These are phyloP conservation scores for Mycalesis mineus DNA, from an alignment of 2,888 invertebrate genomes.

Conservation along the genomic window DNA sequence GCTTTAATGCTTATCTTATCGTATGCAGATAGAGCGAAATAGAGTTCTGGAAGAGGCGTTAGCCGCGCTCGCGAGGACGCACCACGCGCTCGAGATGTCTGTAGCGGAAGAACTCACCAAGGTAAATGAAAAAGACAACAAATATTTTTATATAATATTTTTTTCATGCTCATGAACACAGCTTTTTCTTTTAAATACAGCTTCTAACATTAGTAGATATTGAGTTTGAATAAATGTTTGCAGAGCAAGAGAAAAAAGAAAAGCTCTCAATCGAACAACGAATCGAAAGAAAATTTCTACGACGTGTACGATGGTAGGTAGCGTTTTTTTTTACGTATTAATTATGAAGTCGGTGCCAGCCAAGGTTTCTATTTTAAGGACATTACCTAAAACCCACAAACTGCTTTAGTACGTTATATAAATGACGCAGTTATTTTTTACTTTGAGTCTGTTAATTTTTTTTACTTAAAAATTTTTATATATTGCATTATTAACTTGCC, in stretches of 20 bases:
- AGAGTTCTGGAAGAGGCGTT: conserved; percentile 82
- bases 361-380: too few species aligned
- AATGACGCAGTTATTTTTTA: too few species aligned
- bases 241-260: conserved; percentile 68
- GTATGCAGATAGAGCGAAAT: conserved; percentile 74
- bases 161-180: too few species aligned
- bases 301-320: conserved; percentile 65
- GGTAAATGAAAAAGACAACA: conserved; percentile 36
- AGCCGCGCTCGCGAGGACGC: conserved; percentile 82
- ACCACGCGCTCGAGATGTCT: conserved; percentile 82
- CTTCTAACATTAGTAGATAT: not conserved
- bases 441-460: too few species aligned
- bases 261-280: conserved; percentile 50
- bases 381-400: too few species aligned
- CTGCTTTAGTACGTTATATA: too few species aligned
- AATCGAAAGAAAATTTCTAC: conserved; percentile 68
- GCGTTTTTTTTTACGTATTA: too few species aligned
- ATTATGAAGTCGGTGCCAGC: too few species aligned
- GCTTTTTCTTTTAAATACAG: too few species aligned
- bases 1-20: not conserved
- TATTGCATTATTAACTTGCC: too few species aligned
- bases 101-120: conserved; percentile 78
- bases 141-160: too few species aligned
- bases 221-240: conserved; percentile 30
- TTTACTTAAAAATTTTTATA: too few species aligned